These are phyloP conservation scores for Listrodromus nycthemerus DNA, from an alignment of 2,888 invertebrate species.

Conservation along the genomic window DNA sequence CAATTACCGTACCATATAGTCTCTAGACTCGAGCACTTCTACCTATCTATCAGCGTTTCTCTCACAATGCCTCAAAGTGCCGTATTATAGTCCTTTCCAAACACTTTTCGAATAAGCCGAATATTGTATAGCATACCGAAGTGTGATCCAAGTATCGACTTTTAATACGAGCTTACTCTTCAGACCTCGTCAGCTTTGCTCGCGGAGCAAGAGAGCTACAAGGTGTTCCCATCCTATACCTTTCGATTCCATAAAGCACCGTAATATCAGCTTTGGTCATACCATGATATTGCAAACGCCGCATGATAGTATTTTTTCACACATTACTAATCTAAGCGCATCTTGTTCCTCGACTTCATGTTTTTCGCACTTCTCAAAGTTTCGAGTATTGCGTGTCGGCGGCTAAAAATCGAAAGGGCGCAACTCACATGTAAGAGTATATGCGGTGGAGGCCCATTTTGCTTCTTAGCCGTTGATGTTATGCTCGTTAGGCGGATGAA, in stretches of 20 bases:
- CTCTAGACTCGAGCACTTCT: slow-evolving; percentile 27
- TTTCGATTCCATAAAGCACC: not conserved
- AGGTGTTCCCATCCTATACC: slow-evolving; percentile 11
- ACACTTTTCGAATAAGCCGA: not conserved
- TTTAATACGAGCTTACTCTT: slow-evolving; percentile 29
- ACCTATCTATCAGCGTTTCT: slow-evolving; percentile 26
- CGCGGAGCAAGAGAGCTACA: not conserved
- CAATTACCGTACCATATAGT: slow-evolving; percentile 45
- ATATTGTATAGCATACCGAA: slow-evolving; percentile 17
- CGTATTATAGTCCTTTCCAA: slow-evolving; percentile 38
- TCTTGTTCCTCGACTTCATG: slow-evolving; percentile 9
- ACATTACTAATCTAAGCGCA: slow-evolving; percentile 5
- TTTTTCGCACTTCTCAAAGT: slow-evolving; percentile 10
- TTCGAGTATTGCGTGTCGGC: not conserved
- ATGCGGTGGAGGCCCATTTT: not conserved
- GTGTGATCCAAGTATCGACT: slow-evolving; percentile 29
- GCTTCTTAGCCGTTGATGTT: not conserved
- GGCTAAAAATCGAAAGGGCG: not conserved
- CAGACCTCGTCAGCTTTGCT: not conserved
- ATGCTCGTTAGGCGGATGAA: slow-evolving; percentile 1
- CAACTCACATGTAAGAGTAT: not conserved
- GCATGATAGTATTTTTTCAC: not conserved
- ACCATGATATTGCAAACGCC: slow-evolving; percentile 17
- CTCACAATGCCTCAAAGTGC: slow-evolving; percentile 49
- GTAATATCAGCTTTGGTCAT: not conserved